A percentile compares a stretch with the other conserved stretches of the same genome.
Evolutionary conservation across 2,113 vertebrate species (phyloP).

Genomic region (Macquaria ambigua): DNA sequence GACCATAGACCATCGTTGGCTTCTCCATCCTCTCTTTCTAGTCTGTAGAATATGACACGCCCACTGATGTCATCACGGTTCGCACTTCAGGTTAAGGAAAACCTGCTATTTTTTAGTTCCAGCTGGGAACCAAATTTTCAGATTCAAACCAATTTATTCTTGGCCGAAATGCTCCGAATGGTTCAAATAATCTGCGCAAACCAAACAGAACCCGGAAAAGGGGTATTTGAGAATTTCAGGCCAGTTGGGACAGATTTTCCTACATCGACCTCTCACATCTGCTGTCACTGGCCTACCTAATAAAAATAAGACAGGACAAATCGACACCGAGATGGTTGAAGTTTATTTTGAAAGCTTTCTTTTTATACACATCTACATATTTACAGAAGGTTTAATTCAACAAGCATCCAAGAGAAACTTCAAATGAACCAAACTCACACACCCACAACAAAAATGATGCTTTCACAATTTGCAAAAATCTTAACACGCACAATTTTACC

Average conservation of each 20-base stretch:
- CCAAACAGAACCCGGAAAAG: too few relatives aligned
- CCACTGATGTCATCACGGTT: too few relatives aligned
- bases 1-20: too few relatives aligned
- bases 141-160: too few relatives aligned
- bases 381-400: constrained; percentile 78
- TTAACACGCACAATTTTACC: constrained; percentile 63
- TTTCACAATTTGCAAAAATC: constrained; percentile 73
- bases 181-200: too few relatives aligned
- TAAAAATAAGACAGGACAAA: constrained; percentile 15
- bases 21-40: too few relatives aligned
- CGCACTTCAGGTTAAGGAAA: too few relatives aligned
- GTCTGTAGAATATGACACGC: too few relatives aligned
- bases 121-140: too few relatives aligned
- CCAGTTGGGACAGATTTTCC: neutral
- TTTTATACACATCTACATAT: constrained; percentile 88
- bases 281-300: neutral
- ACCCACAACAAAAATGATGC: constrained; percentile 57
- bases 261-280: neutral
- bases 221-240: neutral
- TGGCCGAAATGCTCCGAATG: too few relatives aligned
- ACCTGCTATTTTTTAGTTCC: too few relatives aligned
- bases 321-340: constrained; percentile 31
- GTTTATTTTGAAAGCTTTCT: constrained; percentile 79
- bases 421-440: constrained; percentile 55
- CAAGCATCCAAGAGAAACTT: constrained; percentile 65